Evolutionary conservation across 1,140 invertebrate genomes (phyloP), one percentile per base, ranked within the genome.

Genomic region (Drosophila pseudoobscura): DNA sequence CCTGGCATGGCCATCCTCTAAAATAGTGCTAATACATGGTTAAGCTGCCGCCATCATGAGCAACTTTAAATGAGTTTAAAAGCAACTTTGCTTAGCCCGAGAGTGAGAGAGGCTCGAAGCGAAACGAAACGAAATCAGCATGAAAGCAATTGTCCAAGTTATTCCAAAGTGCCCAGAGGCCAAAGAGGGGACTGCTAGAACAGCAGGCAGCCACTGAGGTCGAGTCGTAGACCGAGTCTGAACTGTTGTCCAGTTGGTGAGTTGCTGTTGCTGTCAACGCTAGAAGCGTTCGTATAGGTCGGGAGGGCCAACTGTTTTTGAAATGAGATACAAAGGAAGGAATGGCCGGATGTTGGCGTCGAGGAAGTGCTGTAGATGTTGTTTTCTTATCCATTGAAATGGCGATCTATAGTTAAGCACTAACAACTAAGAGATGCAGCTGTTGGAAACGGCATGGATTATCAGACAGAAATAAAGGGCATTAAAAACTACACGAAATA

Each of bases 131-230:
- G 62, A 78, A 83, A 83, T 83, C 79, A 83, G 71, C 75, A 79
- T 79, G 62, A 84, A 84, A 65, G 75, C 72, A 79, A 84, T 84
- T 84, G 75, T 79, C 62, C 75, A 83, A 83, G 75, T 78, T 75
- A 66, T 78, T 71, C 75, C 63, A 52, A 61, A 75, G 65, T 63
- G 69, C 61, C 66, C 55, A 11, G 22, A 76, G 80, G 75, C 75
- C 45, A 70, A 68, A 55, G 41, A 29, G 29, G 29, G 29, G 57
- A 43, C 52, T 17, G 26, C 53, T 13, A 41, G 24, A 4, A 26
- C 24, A 26, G 24, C 43, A 46, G 53, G 51, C 43, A 56, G 52
- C 24, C 57, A 69, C 54, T 31, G 20, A 45, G 41, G 41, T 39
- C 50, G 26, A 44, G 35, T 39, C 61, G 24, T 13, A 45, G 41